Percentiles rank a stretch among this genome's conserved stretches.
Conservation (phyloP, 2,113 vertebrate genomes). For the Tiliqua scincoides region DNA sequence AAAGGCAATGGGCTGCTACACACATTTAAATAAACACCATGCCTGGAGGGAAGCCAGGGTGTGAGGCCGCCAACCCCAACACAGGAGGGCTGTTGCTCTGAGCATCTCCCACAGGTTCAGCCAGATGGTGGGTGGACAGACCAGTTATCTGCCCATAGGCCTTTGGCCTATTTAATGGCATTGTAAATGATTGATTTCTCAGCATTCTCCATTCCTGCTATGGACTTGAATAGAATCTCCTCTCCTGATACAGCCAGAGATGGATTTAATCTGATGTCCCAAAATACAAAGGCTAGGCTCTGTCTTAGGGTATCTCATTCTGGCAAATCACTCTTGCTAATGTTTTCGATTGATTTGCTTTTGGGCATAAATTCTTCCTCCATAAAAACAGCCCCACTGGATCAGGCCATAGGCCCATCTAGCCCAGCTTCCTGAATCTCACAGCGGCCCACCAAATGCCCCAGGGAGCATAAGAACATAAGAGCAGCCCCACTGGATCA, state of each 20-base stretch:
- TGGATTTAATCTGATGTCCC: background rate
- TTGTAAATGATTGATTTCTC: background rate
- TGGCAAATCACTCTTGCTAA: background rate
- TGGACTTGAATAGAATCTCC: background rate
- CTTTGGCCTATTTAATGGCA: background rate
- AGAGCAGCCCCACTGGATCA: too few species aligned
- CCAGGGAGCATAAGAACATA: too few species aligned
- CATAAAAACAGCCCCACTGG: too few species aligned
- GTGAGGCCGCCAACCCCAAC: background rate
- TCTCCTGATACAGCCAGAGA: background rate
- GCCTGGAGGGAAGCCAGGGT: constrained; percentile 26
- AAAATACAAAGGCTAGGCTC: background rate
- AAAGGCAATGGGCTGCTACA: background rate
- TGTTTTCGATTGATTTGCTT: background rate
- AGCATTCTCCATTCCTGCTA: background rate
- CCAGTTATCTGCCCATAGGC: background rate
- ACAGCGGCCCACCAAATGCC: too few species aligned
- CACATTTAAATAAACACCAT: background rate
- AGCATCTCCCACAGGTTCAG: background rate
- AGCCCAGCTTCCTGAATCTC: too few species aligned
- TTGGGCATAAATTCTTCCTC: too few species aligned
- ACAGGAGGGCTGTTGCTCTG: constrained; percentile 1
- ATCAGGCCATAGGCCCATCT: too few species aligned
- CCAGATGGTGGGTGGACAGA: background rate
- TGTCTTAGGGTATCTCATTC: background rate